Evolutionary conservation across 1,140 invertebrate genomes (phyloP).

Genomic region (Holotrichia oblita): DNA sequence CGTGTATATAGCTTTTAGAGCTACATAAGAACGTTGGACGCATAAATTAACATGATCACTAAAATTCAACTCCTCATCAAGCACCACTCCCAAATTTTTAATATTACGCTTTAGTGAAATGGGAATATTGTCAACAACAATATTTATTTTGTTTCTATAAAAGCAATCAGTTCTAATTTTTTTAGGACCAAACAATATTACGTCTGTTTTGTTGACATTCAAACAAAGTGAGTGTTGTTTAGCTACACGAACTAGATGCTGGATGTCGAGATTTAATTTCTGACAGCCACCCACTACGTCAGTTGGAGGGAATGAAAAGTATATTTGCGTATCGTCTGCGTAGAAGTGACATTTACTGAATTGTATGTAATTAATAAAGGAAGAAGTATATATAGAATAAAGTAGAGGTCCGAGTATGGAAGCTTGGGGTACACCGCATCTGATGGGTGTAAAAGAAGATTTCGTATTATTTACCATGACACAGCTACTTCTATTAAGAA

Average conservation of each 20-base stretch:
- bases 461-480: not conserved
- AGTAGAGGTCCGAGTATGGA: not conserved
- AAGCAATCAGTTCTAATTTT: not conserved
- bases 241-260: not conserved
- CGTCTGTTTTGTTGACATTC: not conserved
- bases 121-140: not conserved
- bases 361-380: not conserved
- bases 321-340: conserved; percentile 13
- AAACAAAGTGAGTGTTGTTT: not conserved
- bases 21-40: not conserved
- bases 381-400: conserved; percentile 1
- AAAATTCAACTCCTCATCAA: not conserved
- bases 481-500: not conserved
- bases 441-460: not conserved
- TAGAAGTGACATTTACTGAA: conserved; percentile 7
- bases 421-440: not conserved
- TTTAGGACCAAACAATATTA: conserved; percentile 19
- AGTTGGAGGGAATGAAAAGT: not conserved
- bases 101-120: not conserved
- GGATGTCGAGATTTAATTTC: not conserved
- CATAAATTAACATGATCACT: not conserved
- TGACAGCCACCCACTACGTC: not conserved
- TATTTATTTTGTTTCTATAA: not conserved
- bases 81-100: not conserved
- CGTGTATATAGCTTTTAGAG: not conserved